Evolutionary conservation across 2,888 invertebrate species (phyloP), one percentile per base, ranked within the genome.

Genomic region (Hyalella azteca): DNA sequence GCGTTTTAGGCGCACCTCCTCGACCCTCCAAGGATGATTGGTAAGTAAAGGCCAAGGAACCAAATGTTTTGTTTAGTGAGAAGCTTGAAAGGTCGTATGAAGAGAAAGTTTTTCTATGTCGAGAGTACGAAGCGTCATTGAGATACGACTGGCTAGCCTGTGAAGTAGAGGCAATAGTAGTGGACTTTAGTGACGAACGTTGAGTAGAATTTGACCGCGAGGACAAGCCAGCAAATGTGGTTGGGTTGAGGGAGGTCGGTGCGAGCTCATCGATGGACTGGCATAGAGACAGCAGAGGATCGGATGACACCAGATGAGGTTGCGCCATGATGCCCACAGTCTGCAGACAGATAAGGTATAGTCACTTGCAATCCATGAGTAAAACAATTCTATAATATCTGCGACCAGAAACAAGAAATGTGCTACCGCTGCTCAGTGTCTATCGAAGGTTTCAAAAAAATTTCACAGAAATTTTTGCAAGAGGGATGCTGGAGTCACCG

Each of bases 311-410:
- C 66, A 66, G 19, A 39, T 54, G 54, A 26, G 54, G 26, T 22
- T 22, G 22, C 29, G 22, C 54, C 54, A 54, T 26, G 54, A 29
- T 29, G 29, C 29, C 54, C 54, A 54, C 26, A 26, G 26, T 54
- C 54, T 54, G 54, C 54, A 54, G 29, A 54, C 54, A 54, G 29
- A 54, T n/a, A n/a, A n/a, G n/a, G n/a, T n/a, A n/a, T n/a, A n/a
- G n/a, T n/a, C n/a, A n/a, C n/a, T n/a, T n/a, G n/a, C n/a, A n/a
- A n/a, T n/a, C n/a, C n/a, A n/a, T n/a, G n/a, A n/a, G n/a, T n/a
- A n/a, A n/a, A n/a, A n/a, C n/a, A n/a, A n/a, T n/a, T n/a, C n/a
- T n/a, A n/a, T n/a, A n/a, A n/a, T n/a, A n/a, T n/a, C n/a, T n/a
- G n/a, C n/a, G n/a, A n/a, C n/a, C n/a, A n/a, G n/a, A n/a, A n/a